Base-by-base conservation (phyloP, 1,140 invertebrate species). In the Musca vetustissima region DNA sequence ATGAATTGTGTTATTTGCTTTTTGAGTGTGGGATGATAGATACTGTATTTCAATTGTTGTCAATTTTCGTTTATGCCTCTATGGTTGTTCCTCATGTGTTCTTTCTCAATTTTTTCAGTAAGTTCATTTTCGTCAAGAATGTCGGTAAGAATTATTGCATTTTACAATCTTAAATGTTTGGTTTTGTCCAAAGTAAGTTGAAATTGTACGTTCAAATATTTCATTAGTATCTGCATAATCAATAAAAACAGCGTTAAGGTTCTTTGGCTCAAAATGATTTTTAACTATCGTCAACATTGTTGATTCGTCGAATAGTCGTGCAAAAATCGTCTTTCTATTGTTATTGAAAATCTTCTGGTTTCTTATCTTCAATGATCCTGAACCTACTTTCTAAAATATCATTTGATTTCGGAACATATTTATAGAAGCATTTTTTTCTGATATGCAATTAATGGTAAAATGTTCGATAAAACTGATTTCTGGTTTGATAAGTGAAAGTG, bases 41-140 rank as follows among this genome's bases (percentile, higher is more conserved):
- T n/a, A n/a, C n/a, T n/a, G n/a, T n/a, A n/a, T n/a, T n/a, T n/a
- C n/a, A n/a, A 28, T 43, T 43, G 36, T 13, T 43, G 36, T 1
- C 6, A 43, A 2, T 43, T 43, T 43, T 43, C 6, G 13, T 43
- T 9, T 43, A 43, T 43, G 36, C 11, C 36, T 43, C 36, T 1
- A 43, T n/a, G n/a, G n/a, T 43, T 43, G 24, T 69, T 69, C 3
- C 48, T 24, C 64, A 24, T 17, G 22, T 68, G 66, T 28, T 68
- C n/a, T 13, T 68, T 49, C 15, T 24, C 52, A 13, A 49, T 61
- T 32, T 50, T 64, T 9, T n/a, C n/a, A n/a, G n/a, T n/a, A n/a
- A n/a, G n/a, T n/a, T n/a, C n/a, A n/a, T n/a, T n/a, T n/a, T n/a
- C n/a, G 24, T 68, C 32, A 14, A 24, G 14, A 24, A 28, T 49